These are phyloP conservation scores for Aselliscus stoliczkanus DNA, from an alignment of 2,797 vertebrate species.

Conservation along the genomic window DNA sequence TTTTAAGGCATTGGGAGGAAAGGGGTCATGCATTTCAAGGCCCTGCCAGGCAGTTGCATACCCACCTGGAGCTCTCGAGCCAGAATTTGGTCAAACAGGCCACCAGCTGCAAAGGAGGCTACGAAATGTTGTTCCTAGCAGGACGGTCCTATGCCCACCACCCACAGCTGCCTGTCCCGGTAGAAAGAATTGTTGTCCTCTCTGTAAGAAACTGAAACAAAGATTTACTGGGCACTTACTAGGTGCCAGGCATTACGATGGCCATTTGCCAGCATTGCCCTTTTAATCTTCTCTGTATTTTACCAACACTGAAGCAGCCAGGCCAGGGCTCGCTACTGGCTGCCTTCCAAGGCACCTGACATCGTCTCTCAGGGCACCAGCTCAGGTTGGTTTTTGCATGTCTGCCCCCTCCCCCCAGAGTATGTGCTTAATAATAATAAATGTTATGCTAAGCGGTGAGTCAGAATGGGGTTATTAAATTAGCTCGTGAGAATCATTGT, in stretches of 20 bases:
- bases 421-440: background rate
- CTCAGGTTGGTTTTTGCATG: background rate
- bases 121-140: background rate
- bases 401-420: background rate
- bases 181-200: background rate
- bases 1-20: accelerated
- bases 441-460: background rate
- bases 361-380: background rate
- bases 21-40: background rate
- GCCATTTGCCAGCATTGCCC: no score
- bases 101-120: background rate
- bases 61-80: background rate
- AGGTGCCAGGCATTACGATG: no score
- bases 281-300: background rate
- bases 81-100: background rate
- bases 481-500: background rate
- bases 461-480: background rate
- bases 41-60: background rate
- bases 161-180: no score
- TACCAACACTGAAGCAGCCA: background rate
- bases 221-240: background rate
- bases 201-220: no score
- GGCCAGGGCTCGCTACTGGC: background rate
- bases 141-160: background rate
- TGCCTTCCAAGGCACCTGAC: background rate